A percentile compares a stretch with the other conserved stretches of the same genome.
phyloP scores from a whole-genome alignment of 2,888 invertebrate species.

The Macrophya alboannulata region DNA sequence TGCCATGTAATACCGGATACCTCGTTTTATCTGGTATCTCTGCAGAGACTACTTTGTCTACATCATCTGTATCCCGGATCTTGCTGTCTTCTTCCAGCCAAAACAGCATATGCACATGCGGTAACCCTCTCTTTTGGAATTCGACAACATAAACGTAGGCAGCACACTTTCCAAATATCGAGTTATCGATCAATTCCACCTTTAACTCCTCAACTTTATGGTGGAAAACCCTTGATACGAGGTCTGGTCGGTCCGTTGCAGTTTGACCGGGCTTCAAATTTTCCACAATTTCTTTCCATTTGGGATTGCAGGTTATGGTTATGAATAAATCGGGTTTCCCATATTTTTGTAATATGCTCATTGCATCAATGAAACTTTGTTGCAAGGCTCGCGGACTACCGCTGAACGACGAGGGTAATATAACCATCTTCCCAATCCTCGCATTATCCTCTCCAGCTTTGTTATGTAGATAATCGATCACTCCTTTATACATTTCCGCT shows the following conservation, averaged over 20 bases:
- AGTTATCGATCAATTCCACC: constrained; percentile 61
- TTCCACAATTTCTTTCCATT: constrained; percentile 75
- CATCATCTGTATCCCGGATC: constrained; percentile 61
- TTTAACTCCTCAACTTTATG: constrained; percentile 68
- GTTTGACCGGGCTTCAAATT: constrained; percentile 67
- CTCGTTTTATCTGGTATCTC: constrained; percentile 59
- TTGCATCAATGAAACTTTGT: constrained; percentile 77
- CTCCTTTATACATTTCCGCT: constrained; percentile 62
- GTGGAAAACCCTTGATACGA: constrained; percentile 72
- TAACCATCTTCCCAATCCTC: constrained; percentile 68
- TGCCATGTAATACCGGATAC: constrained; percentile 28
- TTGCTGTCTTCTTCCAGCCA: constrained; percentile 69
- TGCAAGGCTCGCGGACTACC: constrained; percentile 71
- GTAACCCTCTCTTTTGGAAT: constrained; percentile 8
- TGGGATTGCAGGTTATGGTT: constrained; percentile 77
- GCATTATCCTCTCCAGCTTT: constrained; percentile 59
- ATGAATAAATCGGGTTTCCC: constrained; percentile 78
- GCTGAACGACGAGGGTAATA: constrained; percentile 73
- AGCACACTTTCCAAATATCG: constrained; percentile 60
- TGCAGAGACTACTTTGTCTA: constrained; percentile 60
- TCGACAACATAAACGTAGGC: background rate
- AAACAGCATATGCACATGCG: constrained; percentile 68
- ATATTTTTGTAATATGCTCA: constrained; percentile 76
- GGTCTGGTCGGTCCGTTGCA: constrained; percentile 71
- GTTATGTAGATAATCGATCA: constrained; percentile 66